Evolutionary conservation across 2,888 invertebrate genomes (phyloP), one percentile per base, ranked within the genome.

Genomic region (Lasiommata megera): DNA sequence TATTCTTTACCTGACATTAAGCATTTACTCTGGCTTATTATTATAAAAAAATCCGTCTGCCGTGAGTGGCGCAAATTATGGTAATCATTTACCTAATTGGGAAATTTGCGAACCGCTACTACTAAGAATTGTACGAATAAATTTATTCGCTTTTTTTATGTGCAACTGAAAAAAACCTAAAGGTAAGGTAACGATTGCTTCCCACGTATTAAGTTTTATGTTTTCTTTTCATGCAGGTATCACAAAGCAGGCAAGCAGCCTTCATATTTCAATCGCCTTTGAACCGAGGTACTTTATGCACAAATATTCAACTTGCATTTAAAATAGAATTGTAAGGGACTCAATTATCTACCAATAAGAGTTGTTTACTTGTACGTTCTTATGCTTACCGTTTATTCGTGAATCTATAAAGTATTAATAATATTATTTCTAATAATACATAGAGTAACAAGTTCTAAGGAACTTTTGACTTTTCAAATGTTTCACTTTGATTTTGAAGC

Each of bases 21-120:
- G 17, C 16, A 14, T 14, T 40, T 52, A 29, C 17, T 29, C 17
- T 7, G 12, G 41, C 9, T 12, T 28, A 41, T 52, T 52, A 29
- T 52, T 7, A 38, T 29, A 40, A 41, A 52, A 40, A 51, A 48
- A 36, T 3, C 9, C 11, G 9, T 54, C 16, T 34, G 37, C 50
- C 14, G 36, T 47, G 37, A 37, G 29, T 16, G 29, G n/a, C 18
- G 53, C 16, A 44, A 54, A 60, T 56, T 60, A 60, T 53, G 48
- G 43, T 60, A 56, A 60, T 60, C 36, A 51, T 56, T 28, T 46
- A 46, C 46, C 31, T 59, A 55, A 52, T 37, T 37, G 50, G 56
- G 51, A 44, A 56, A 52, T 56, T 53, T 47, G 38, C 43, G 44
- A 31, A 53, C 53, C 3, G 8, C 29, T 47, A 37, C 48, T 38